Conservation (phyloP, 2,113 vertebrate genomes). For the Forbesichthys papilliferus region DNA sequence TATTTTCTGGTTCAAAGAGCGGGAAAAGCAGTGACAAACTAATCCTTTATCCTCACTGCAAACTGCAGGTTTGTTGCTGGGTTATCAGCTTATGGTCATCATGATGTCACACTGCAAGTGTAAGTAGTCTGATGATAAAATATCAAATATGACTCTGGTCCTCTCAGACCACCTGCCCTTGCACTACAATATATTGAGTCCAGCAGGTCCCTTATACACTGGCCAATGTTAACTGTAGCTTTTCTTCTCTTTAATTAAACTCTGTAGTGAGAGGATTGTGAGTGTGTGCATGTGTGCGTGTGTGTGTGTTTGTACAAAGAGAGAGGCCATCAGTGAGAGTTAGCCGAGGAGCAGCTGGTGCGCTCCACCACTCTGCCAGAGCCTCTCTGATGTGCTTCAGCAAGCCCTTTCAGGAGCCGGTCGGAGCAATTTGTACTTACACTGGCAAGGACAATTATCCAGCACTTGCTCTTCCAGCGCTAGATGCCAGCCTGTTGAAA, state of each 20-base stretch:
- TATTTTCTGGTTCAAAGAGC: conserved; percentile 71
- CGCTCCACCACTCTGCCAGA: conserved; percentile 24
- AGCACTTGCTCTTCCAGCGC: conserved; percentile 52
- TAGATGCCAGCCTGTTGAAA: conserved; percentile 73
- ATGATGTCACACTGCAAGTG: conserved; percentile 65
- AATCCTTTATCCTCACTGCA: conserved; percentile 69
- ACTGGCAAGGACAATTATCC: conserved; percentile 73
- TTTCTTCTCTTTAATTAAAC: conserved; percentile 26
- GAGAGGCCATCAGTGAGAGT: background rate
- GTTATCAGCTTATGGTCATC: conserved; percentile 64
- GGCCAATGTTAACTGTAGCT: conserved; percentile 20
- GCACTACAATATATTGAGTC: conserved; percentile 50
- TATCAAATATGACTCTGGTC: conserved; percentile 68
- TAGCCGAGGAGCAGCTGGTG: conserved; percentile 17
- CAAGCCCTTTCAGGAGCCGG: conserved; percentile 58
- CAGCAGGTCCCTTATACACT: conserved; percentile 22
- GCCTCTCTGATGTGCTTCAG: conserved; percentile 59
- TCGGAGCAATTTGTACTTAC: conserved; percentile 79
- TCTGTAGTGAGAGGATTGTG: background rate
- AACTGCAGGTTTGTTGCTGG: conserved; percentile 49
- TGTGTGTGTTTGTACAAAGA: background rate
- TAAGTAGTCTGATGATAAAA: conserved; percentile 60
- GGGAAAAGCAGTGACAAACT: conserved; percentile 55
- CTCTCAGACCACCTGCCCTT: conserved; percentile 47
- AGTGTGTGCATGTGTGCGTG: background rate